Evolutionary conservation across 2,888 invertebrate genomes (phyloP), one percentile per base, ranked within the genome.

Genomic region (Tiphia femorata): DNA sequence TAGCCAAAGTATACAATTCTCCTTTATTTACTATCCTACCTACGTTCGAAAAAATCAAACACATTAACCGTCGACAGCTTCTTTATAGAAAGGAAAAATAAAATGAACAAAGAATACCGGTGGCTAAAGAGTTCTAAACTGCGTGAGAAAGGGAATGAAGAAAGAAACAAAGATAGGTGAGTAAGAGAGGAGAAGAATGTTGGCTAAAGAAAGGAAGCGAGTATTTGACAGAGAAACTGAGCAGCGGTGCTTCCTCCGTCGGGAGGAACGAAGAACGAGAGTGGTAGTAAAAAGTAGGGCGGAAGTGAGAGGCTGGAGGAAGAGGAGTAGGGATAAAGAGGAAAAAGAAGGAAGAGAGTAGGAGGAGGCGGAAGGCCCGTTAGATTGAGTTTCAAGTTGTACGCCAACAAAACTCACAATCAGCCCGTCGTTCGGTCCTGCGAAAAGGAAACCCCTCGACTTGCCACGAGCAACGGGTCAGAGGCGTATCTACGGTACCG

Each of bases 351-450:
- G 4, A 30, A 47, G 23, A 56, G 47, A 42, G 37, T 20, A 37
- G 42, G 44, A 30, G 19, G 27, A 52, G 52, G 61, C 60, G 68
- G 65, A 64, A 70, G 63, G 38, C 58, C 58, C 53, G 70, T 70
- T 68, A 76, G 78, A 78, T 78, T 74, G 76, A 75, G 75, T 78
- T 78, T 78, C 72, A 71, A 78, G 78, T 76, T 75, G 73, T 75
- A 69, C 72, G 70, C 70, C 73, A 73, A 73, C 74, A 72, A 52
- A 75, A 74, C 67, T 67, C 69, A n/a, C n/a, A n/a, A n/a, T n/a
- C n/a, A 49, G 37, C 23, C 46, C 38, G 40, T 37, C 47, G 53
- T 58, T 56, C 46, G 53, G 49, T 58, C 42, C 64, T 43, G 42
- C 48, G 54, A 49, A 29, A 46, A 49, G 42, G 57, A 60, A 58